Evolutionary conservation across 1,140 invertebrate species (phyloP), one percentile per base, ranked within the genome.

Genomic region (Drosophila persimilis): DNA sequence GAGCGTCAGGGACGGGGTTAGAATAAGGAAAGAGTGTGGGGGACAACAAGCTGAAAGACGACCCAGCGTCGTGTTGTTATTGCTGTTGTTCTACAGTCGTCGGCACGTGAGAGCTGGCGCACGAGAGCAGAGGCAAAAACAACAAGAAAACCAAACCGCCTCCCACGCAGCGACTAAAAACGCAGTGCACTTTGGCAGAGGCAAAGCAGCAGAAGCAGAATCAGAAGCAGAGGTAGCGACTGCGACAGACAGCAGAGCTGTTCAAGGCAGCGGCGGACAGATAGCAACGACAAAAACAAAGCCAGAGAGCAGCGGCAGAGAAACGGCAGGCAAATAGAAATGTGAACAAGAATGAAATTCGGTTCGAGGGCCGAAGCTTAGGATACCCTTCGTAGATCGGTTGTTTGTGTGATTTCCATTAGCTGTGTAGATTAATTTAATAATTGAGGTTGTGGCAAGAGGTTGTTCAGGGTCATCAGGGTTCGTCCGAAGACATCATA

Each of bases 171-270:
- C 15, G 51, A 60, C 57, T 47, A 61, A 76, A 76, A 88, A 83
- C 71, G 75, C 77, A 80, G 48, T 80, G 80, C 80, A 85, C 80
- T 84, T 84, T 86, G 73, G 22, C 44, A 71, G 35, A 44, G 47
- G 45, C 50, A 39, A 17, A 31, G 26, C 44, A 56, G 26, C 29
- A 26, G 24, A 20, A 24, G 35, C 29, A 17, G 47, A 58, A 39
- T 15, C 15, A 15, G 15, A 15, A 15, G 45, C 53, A 47, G 53
- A 51, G 43, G 31, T 41, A 58, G 13, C 44, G 54, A 35, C 41
- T 44, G 35, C 35, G 24, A 26, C 24, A 24, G 4, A 24, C 5
- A 26, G 24, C 24, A 26, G 24, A 20, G 31, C 3, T 35, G 31
- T 39, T 3, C 35, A 39, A 39, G 63, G 46, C 66, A 55, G 57